Evolutionary conservation across 2,888 invertebrate genomes (phyloP).

Genomic region (Drosophila stalkeri): DNA sequence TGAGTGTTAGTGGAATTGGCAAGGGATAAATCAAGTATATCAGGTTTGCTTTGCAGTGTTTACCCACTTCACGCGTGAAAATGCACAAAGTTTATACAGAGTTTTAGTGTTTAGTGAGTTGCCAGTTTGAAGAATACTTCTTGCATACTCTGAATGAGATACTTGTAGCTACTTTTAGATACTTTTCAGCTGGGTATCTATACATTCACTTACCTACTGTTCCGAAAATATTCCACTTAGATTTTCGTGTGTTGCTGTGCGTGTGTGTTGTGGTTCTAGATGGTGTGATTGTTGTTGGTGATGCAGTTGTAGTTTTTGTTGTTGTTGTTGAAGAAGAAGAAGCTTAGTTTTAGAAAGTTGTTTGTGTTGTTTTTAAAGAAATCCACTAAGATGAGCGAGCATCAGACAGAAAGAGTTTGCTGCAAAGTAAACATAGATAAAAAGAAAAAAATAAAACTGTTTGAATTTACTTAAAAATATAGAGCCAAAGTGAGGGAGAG

Average conservation of each 20-base stretch:
- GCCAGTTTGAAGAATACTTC: constrained; percentile 60
- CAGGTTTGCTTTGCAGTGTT: not conserved
- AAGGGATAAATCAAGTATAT: not conserved
- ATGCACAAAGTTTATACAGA: constrained; percentile 63
- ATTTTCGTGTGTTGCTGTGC: constrained; percentile 46
- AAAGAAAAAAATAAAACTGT: constrained; percentile 15
- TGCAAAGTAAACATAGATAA: constrained; percentile 60
- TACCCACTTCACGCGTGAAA: constrained; percentile 59
- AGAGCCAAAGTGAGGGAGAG: not conserved
- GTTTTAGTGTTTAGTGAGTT: constrained; percentile 41
- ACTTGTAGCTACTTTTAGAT: constrained; percentile 45
- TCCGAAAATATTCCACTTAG: constrained; percentile 69
- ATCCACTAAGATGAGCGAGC: constrained; percentile 73
- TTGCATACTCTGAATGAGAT: constrained; percentile 57
- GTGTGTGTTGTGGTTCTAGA: constrained; percentile 18
- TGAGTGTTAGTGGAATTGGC: constrained; percentile 24
- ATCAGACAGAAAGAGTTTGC: constrained; percentile 68
- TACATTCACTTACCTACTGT: constrained; percentile 61
- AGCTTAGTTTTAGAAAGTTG: constrained; percentile 55
- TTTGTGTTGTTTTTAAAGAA: constrained; percentile 63
- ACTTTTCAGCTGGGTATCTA: constrained; percentile 32
- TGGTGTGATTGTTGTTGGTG: constrained; percentile 28
- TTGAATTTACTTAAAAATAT: constrained; percentile 29
- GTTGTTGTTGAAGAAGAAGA: constrained; percentile 46
- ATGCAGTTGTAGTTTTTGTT: constrained; percentile 4